Conservation (phyloP, 2,113 vertebrate genomes). For the Chinchilla lanigera region DNA sequence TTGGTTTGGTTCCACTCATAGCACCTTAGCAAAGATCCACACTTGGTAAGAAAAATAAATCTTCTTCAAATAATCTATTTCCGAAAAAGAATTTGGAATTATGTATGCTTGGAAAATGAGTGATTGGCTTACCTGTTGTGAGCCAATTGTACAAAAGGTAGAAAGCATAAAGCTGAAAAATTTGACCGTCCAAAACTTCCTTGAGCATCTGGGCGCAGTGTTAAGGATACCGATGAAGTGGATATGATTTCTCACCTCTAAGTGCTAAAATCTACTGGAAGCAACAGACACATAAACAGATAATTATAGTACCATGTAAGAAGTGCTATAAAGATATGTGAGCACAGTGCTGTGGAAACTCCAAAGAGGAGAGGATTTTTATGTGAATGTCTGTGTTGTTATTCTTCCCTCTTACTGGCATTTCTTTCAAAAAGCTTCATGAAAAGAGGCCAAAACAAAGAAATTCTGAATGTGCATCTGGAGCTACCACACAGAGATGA, state of each 20-base stretch:
- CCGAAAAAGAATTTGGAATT: not conserved
- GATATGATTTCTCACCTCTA: slow-evolving; percentile 41
- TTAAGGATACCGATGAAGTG: slow-evolving; percentile 19
- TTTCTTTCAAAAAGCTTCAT: slow-evolving; percentile 42
- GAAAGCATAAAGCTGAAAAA: not conserved
- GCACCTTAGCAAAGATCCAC: not conserved
- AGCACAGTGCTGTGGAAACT: not conserved
- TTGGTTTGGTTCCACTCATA: not conserved
- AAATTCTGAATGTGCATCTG: not conserved
- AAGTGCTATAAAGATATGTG: not conserved
- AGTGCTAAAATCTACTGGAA: slow-evolving; percentile 62
- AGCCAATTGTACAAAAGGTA: not conserved
- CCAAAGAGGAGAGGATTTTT: not conserved
- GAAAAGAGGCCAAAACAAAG: slow-evolving; percentile 28
- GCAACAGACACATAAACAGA: slow-evolving; percentile 55
- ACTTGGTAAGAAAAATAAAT: not conserved
- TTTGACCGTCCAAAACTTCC: not conserved
- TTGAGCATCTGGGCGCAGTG: slow-evolving; percentile 11
- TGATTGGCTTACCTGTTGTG: not conserved
- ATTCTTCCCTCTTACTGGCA: not conserved
- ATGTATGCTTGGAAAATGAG: slow-evolving; percentile 23
- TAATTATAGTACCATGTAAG: slow-evolving; percentile 19
- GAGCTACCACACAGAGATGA: not conserved
- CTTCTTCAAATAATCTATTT: slow-evolving; percentile 33
- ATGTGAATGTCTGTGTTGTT: not conserved